Conservation (phyloP, 2,113 vertebrate species). For the Zingel zingel region DNA sequence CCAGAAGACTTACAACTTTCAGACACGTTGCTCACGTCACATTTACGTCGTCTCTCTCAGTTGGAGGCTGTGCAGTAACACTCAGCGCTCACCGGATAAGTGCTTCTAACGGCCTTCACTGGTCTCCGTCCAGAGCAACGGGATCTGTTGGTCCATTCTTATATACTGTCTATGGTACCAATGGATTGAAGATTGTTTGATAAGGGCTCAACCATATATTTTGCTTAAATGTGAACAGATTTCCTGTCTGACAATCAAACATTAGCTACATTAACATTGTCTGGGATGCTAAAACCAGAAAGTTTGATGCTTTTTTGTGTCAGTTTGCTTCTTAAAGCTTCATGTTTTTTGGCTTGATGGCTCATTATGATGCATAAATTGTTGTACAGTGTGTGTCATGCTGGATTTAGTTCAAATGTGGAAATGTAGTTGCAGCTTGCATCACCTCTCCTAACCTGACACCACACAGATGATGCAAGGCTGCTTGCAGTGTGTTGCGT, state of each 20-base stretch:
- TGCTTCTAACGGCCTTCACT: too few species aligned
- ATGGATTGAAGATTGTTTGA: neutral
- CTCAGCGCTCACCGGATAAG: too few species aligned
- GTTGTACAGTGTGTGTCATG: neutral
- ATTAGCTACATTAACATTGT: neutral
- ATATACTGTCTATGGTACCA: too few species aligned
- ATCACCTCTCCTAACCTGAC: constrained; percentile 34
- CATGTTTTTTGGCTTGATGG: neutral
- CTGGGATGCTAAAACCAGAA: neutral
- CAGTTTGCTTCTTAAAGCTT: neutral
- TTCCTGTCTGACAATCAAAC: neutral
- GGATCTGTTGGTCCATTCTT: too few species aligned
- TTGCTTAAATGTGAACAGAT: neutral
- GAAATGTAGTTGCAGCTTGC: constrained; percentile 28
- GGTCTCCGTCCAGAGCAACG: too few species aligned
- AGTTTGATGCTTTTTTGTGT: too few species aligned
- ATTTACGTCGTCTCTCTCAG: too few species aligned
- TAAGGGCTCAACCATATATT: neutral
- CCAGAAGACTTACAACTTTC: too few species aligned
- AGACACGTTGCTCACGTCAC: too few species aligned
- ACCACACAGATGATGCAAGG: constrained; percentile 52
- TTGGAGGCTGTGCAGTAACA: too few species aligned
- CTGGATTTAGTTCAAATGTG: neutral
- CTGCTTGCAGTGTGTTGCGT: constrained; percentile 53
- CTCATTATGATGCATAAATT: constrained; percentile 8